These are phyloP conservation scores for Galago senegalensis DNA, from an alignment of 2,797 vertebrate genomes.

Conservation along the genomic window DNA sequence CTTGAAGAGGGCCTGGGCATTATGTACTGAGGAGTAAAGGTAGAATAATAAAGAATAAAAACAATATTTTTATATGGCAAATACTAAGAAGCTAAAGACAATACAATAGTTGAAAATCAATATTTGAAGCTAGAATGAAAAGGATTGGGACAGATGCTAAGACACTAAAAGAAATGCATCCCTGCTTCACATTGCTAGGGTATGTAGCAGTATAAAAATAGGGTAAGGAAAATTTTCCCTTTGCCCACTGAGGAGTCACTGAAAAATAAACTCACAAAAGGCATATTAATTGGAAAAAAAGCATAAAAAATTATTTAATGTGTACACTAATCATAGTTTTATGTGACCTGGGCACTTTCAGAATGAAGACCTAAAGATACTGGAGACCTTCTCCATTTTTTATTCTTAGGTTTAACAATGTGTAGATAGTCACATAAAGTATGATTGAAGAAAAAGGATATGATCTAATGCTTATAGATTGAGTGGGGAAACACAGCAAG, in stretches of 20 bases:
- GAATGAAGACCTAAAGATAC: neutral
- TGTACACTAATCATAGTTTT: neutral
- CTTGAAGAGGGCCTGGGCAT: neutral
- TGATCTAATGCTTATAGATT: neutral
- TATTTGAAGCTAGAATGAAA: neutral
- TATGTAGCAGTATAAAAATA: neutral
- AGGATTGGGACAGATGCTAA: neutral
- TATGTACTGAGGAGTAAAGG: neutral
- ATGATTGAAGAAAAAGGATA: neutral
- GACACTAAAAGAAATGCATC: neutral
- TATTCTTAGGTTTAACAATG: neutral
- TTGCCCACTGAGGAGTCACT: neutral
- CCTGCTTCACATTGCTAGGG: neutral
- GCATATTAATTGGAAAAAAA: neutral
- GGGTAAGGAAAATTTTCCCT: neutral
- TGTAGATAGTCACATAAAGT: neutral
- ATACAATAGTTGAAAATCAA: slow-evolving; percentile 24
- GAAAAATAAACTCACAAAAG: neutral
- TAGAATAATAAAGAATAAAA: neutral
- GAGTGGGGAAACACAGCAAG: neutral
- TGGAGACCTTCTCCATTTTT: neutral
- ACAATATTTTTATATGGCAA: neutral
- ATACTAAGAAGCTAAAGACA: neutral
- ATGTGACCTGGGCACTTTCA: neutral
- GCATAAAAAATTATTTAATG: neutral